Base-by-base conservation (phyloP, 2,113 vertebrate species). In the Falcunculus frontatus region DNA sequence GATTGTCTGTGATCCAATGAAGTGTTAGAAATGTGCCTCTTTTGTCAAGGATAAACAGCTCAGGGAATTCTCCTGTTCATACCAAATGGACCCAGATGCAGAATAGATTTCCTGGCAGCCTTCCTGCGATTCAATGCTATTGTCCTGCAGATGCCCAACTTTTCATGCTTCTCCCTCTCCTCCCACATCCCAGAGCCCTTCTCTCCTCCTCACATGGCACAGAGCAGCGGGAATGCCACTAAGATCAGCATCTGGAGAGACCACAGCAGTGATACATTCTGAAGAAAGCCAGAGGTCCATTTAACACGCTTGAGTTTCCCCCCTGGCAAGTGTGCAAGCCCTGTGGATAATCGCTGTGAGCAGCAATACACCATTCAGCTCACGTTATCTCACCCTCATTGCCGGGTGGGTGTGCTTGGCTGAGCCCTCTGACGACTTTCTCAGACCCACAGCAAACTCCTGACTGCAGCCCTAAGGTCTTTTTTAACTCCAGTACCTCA, bases 11-110 rank as follows among this genome's bases (percentile, higher is more conserved):
- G 69, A 89, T 79, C 87, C 86, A 94, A 47, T 47, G 63, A 81
- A 93, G 68, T 84, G 74, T 87, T 95, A 96, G 89, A 96, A 95
- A 92, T 25, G 70, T 74, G 59, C 68, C 87, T 86, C 55, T 95
- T 87, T 77, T 72, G 44, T 94, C 69, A 94, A 93, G 89, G 93
- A 92, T 73, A 86, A 77, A 63, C 64, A 83, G 83, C 65, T 44
- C 76, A 42, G 86, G 77, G 90, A 96, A 72, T 94, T 93, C 83
- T 96, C 78, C 87, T 33, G 37, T 75, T 72, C 60, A 22, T 67
- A 90, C 53, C 76, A 84, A 84, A 89, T 23, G 60, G 89, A 60
- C 69, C 56, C 93, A 90, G 90, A 74, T 39, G 47, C 87, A 77
- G 83, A 84, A 78, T 20, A 85, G 70, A 84, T 87, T 84, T 87